These are phyloP conservation scores for Drosophila nannoptera DNA, from an alignment of 1,140 invertebrate genomes.

Conservation along the genomic window DNA sequence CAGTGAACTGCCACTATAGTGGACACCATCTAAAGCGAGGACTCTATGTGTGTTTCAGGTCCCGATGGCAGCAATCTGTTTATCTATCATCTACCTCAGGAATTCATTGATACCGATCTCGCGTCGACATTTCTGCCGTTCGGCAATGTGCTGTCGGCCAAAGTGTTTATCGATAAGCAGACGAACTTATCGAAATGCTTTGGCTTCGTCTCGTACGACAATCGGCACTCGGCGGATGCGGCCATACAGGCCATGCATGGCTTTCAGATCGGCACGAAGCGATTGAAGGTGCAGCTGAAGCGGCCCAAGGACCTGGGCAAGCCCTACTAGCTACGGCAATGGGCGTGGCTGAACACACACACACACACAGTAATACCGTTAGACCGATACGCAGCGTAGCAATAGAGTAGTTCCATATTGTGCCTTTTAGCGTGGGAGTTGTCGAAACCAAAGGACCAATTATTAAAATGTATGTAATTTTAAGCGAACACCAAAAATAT, in stretches of 20 bases:
- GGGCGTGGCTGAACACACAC: constrained; percentile 30
- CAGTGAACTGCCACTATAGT: not conserved
- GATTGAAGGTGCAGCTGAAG: constrained; percentile 98
- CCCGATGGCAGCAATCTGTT: constrained; percentile 99
- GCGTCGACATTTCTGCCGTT: constrained; percentile 97
- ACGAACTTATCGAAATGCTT: constrained; percentile 99
- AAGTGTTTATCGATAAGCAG: constrained; percentile 99
- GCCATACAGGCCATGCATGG: constrained; percentile 98
- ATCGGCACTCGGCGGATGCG: constrained; percentile 93
- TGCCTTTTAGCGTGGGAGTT: constrained; percentile 64
- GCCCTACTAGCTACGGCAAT: constrained; percentile 84
- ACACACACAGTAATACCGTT: constrained; percentile 15
- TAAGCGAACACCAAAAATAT: constrained; percentile 48
- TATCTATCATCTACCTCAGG: constrained; percentile 99
- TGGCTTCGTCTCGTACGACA: constrained; percentile 98
- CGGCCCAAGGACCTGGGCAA: constrained; percentile 93
- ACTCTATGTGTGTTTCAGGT: constrained; percentile 80
- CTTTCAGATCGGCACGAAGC: constrained; percentile 97
- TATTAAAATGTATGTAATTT: constrained; percentile 60
- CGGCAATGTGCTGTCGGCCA: constrained; percentile 97
- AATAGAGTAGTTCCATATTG: constrained; percentile 53
- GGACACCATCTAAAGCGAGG: no score
- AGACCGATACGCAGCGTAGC: not conserved
- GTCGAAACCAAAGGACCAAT: constrained; percentile 74
- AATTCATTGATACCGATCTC: constrained; percentile 97